phyloP scores from a whole-genome alignment of 2,888 invertebrate species.

The Drosophila cracens region DNA sequence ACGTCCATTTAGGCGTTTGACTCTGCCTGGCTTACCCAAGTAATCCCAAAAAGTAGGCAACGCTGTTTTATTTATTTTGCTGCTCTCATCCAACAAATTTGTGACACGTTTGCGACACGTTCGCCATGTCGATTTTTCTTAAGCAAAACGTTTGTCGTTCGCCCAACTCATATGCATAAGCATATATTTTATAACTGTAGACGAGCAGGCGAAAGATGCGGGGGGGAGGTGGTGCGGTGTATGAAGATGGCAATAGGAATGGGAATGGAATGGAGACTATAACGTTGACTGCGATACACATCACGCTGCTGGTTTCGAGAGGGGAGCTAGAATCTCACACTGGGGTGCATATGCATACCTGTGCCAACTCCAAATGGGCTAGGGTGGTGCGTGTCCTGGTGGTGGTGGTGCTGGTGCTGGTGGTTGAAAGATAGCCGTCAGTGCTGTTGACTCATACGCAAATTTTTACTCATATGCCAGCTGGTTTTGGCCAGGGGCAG shows the following conservation, averaged over 20 bases:
- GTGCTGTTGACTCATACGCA: slow-evolving; percentile 74
- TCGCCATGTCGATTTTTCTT: slow-evolving; percentile 76
- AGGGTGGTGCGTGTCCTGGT: slow-evolving; percentile 16
- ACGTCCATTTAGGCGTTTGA: slow-evolving; percentile 24
- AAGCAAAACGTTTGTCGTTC: slow-evolving; percentile 68
- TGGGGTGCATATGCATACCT: slow-evolving; percentile 61
- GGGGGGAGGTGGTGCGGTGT: neutral
- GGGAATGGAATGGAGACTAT: neutral
- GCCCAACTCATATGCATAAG: slow-evolving; percentile 34
- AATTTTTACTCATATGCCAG: slow-evolving; percentile 72
- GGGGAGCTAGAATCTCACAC: slow-evolving; percentile 13
- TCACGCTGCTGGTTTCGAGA: slow-evolving; percentile 33
- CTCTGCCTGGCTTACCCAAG: slow-evolving; percentile 18
- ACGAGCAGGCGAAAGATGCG: slow-evolving; percentile 23
- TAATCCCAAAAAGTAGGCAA: slow-evolving; percentile 64
- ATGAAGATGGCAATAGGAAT: neutral
- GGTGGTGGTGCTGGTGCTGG: slow-evolving; percentile 26
- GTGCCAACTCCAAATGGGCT: slow-evolving; percentile 35
- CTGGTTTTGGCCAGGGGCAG: slow-evolving; percentile 28
- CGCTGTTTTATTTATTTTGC: slow-evolving; percentile 32
- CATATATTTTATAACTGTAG: slow-evolving; percentile 72
- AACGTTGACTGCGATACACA: slow-evolving; percentile 44
- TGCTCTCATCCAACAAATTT: slow-evolving; percentile 60
- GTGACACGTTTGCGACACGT: slow-evolving; percentile 78
- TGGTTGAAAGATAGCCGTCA: slow-evolving; percentile 70